Base-by-base conservation (phyloP, 2,113 vertebrate genomes). In the Oreochromis niloticus region DNA sequence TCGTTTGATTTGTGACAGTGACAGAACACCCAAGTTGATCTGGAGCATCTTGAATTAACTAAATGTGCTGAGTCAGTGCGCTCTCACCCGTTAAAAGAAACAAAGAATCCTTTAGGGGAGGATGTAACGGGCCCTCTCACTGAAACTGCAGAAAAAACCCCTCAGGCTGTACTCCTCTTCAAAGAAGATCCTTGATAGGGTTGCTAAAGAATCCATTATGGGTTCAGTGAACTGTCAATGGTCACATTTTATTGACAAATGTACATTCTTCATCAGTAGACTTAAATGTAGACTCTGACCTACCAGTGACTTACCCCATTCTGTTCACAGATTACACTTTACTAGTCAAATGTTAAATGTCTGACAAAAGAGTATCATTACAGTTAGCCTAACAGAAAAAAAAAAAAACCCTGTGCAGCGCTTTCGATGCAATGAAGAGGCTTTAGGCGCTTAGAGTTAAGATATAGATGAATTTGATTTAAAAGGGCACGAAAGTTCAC, bases 181-280 rank as follows among this genome's bases (percentile, higher is more conserved):
- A 88, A 89, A 94, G 91, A 90, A 61, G 24, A 85, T 86, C 11
- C 39, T 59, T 66, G 84, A 89, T 88, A 88, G 87, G 57, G 63
- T 59, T 85, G 85, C 84, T 90, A 50, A 83, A 80, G 82, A 88
- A 89, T 83, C 92, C 81, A 88, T 92, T 90, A 93, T 14, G 81
- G 50, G 66, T 82, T 86, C 84, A 83, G 81, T 80, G 75, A 82
- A 61, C 66, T 52, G 78, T 89, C 83, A 82, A 5, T 52, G 54
- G 48, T 63, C 50, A 79, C 88, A 19, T 86, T 88, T 84, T 87
- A 88, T 75, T 80, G 88, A 89, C 68, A 81, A 90, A 88, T 73
- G 71, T 75, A 52, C 82, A 57, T 66, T 83, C 55, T 59, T 22
- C 32, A 52, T 17, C 57, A 16, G 83, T 2, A 4, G 32, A 75